Conservation (phyloP, 2,888 invertebrate genomes). For the Idaea dimidiata region DNA sequence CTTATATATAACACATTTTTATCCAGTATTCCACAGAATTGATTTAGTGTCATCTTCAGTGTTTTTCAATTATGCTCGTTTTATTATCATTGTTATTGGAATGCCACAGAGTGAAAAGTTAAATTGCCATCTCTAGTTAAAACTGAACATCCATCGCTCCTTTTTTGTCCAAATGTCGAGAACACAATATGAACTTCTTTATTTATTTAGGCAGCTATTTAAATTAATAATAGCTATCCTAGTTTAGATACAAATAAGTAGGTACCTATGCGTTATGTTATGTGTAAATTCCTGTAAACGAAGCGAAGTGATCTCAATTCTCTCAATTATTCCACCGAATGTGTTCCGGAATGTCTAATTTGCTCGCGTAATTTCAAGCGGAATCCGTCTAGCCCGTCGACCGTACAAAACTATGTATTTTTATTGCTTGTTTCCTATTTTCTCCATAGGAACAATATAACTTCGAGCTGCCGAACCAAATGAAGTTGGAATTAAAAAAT, state of each 20-base stretch:
- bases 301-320: conserved; percentile 42
- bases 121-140: too few relatives aligned
- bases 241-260: neutral
- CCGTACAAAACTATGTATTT: conserved; percentile 68
- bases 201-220: neutral
- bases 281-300: conserved; percentile 47
- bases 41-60: conserved; percentile 11
- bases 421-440: conserved; percentile 79
- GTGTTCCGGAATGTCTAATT: conserved; percentile 78
- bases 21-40: too few relatives aligned
- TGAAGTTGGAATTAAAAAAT: neutral
- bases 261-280: conserved; percentile 18
- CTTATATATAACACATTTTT: too few relatives aligned
- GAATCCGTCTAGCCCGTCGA: conserved; percentile 70
- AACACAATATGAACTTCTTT: too few relatives aligned
- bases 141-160: too few relatives aligned
- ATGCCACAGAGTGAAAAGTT: too few relatives aligned
- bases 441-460: conserved; percentile 72
- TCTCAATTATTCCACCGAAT: conserved; percentile 70
- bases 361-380: conserved; percentile 78
- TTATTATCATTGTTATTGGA: neutral
- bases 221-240: neutral
- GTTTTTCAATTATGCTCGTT: neutral
- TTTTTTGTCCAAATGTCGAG: too few relatives aligned
- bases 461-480: conserved; percentile 61